phyloP scores from a whole-genome alignment of 2,113 vertebrate species.

The Larimichthys crocea region DNA sequence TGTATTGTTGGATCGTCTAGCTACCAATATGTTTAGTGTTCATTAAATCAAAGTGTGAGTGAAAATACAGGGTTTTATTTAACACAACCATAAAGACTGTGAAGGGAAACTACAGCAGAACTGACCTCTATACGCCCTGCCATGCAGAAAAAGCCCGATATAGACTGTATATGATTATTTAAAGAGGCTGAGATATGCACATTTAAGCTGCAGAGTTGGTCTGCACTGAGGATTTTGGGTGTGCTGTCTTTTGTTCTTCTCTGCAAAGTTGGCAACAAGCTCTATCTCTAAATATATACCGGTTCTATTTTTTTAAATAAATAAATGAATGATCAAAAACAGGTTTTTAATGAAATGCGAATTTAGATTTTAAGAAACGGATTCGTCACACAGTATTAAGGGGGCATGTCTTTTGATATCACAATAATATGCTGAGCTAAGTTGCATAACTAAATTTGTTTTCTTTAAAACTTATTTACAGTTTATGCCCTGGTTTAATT shows the following conservation, averaged over 20 bases:
- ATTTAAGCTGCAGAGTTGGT: background rate
- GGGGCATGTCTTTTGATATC: background rate
- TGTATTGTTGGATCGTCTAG: background rate
- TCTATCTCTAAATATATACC: too few relatives aligned
- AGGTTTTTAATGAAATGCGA: background rate
- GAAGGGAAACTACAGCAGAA: background rate
- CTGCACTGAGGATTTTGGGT: background rate
- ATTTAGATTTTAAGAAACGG: background rate
- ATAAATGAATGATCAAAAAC: background rate
- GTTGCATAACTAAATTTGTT: background rate
- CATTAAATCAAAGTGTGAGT: background rate
- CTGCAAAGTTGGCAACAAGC: background rate
- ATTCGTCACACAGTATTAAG: background rate
- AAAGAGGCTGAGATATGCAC: slow-evolving; percentile 4
- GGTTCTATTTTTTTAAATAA: too few relatives aligned
- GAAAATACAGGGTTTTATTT: background rate
- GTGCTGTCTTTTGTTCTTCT: background rate
- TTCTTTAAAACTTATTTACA: background rate
- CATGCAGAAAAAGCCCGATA: background rate
- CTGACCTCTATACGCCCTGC: background rate
- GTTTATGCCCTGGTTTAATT: background rate
- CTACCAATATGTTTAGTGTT: too few relatives aligned
- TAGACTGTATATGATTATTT: background rate
- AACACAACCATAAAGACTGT: background rate
- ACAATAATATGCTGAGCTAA: background rate